A percentile compares a stretch with the other conserved stretches of the same genome.
phyloP scores from a whole-genome alignment of 2,797 vertebrate genomes.

The Micropoecilia bifurca region DNA sequence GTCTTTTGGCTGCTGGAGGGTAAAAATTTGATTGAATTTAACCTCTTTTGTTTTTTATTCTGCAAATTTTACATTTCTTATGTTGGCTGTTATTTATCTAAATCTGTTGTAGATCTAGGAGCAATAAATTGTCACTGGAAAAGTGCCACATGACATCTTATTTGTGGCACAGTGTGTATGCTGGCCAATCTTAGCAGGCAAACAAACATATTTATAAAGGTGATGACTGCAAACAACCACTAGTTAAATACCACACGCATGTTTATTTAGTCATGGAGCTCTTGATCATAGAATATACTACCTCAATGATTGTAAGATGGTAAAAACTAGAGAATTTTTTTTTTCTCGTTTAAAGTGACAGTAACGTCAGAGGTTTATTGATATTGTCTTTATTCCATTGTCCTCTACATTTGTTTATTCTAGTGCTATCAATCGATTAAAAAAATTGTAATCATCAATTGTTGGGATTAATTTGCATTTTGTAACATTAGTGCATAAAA shows the following conservation, averaged over 20 bases:
- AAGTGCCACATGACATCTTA: not conserved
- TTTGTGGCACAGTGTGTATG: not conserved
- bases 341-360: not conserved
- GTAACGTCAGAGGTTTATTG: not conserved
- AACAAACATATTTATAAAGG: not conserved
- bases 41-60: not conserved
- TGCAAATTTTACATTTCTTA: not conserved
- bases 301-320: not conserved
- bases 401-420: slow-evolving; percentile 19
- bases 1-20: not conserved
- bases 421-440: not conserved
- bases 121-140: not conserved
- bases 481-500: too few species aligned
- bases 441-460: too few species aligned
- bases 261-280: not conserved
- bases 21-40: not conserved
- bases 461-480: too few species aligned
- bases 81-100: not conserved
- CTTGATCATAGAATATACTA: not conserved
- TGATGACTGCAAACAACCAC: not conserved
- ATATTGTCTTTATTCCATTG: slow-evolving; percentile 12
- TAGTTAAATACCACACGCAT: not conserved
- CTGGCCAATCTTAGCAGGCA: not conserved
- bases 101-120: not conserved
- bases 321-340: not conserved